Base-by-base conservation (phyloP, 2,113 vertebrate genomes). In the Dunckerocampus dactyliophorus region DNA sequence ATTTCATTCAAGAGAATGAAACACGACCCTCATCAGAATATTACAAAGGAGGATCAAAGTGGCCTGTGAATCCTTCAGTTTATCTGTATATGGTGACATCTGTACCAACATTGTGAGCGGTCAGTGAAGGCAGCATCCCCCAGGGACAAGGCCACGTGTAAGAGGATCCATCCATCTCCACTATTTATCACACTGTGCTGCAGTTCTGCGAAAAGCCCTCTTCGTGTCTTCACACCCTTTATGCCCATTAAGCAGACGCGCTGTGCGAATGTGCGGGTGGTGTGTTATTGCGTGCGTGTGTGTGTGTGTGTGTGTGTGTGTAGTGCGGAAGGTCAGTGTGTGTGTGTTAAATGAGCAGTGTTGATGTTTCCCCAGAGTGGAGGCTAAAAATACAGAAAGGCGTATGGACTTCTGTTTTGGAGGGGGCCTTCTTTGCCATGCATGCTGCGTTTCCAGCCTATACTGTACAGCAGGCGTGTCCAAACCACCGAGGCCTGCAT, bases 301-400 rank as follows among this genome's bases (percentile, higher is more conserved):
- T 17, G 47, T 62, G 56, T 62, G 56, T 49, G 48, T 54, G 63
- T 34, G 37, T 39, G n/a, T 17, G 15, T 20, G 51, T 57, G 6
- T 65, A 48, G 13, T 62, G 69, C 22, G 60, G 54, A 71, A 71
- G 73, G 77, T 82, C 77, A 75, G 52, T n/a, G 61, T 75, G 52
- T n/a, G 61, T 75, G 59, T 76, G 71, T 59, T 78, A 73, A 81
- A 83, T 75, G 71, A 71, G 47, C 52, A 56, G 43, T 53, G 55
- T 67, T 71, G 53, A 78, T 54, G 62, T 39, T 62, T 77, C 59
- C 37, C 69, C 53, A 51, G 65, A 77, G 64, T 60, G 8, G 7
- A 64, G 65, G 65, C 63, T 77, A 86, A 69, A 79, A 74, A 68
- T 71, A 78, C 21, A 60, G 17, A 31, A 48, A 20, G 54, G 22